Percentiles rank a stretch among this genome's conserved stretches.
Evolutionary conservation across 2,888 invertebrate genomes (phyloP).

Genomic region (Papilio demoleus): DNA sequence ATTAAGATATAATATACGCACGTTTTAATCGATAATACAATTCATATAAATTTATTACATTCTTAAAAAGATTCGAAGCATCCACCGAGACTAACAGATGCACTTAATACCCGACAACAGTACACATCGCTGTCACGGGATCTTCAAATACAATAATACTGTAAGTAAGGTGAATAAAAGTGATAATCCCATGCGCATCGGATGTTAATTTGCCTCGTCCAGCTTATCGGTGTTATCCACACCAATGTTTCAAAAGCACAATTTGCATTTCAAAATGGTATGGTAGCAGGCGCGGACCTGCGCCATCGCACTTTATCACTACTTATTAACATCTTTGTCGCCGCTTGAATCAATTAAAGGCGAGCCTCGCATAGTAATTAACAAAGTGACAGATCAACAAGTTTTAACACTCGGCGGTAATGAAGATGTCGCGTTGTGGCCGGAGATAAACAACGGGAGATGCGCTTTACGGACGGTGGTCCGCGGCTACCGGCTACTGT

Average conservation of each 20-base stretch:
- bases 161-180: slow-evolving; percentile 45
- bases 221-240: slow-evolving; percentile 65
- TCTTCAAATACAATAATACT: slow-evolving; percentile 15
- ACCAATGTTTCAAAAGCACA: slow-evolving; percentile 63
- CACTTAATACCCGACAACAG: slow-evolving; percentile 40
- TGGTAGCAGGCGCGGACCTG: slow-evolving; percentile 47
- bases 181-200: slow-evolving; percentile 68
- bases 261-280: slow-evolving; percentile 68
- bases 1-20: slow-evolving; percentile 29
- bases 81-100: slow-evolving; percentile 40
- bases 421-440: slow-evolving; percentile 75
- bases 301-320: slow-evolving; percentile 61
- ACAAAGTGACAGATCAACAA: slow-evolving; percentile 78
- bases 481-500: slow-evolving; percentile 17
- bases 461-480: slow-evolving; percentile 32
- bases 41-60: slow-evolving; percentile 40
- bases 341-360: slow-evolving; percentile 77
- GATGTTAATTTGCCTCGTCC: slow-evolving; percentile 66
- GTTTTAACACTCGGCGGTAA: slow-evolving; percentile 80
- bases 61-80: slow-evolving; percentile 38
- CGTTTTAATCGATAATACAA: slow-evolving; percentile 36
- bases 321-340: slow-evolving; percentile 82
- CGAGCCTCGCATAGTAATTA: slow-evolving; percentile 77
- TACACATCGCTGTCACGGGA: slow-evolving; percentile 8
- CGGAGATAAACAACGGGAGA: slow-evolving; percentile 51